These are phyloP conservation scores for Melanchra persicariae DNA, from an alignment of 2,888 invertebrate genomes.

Conservation along the genomic window DNA sequence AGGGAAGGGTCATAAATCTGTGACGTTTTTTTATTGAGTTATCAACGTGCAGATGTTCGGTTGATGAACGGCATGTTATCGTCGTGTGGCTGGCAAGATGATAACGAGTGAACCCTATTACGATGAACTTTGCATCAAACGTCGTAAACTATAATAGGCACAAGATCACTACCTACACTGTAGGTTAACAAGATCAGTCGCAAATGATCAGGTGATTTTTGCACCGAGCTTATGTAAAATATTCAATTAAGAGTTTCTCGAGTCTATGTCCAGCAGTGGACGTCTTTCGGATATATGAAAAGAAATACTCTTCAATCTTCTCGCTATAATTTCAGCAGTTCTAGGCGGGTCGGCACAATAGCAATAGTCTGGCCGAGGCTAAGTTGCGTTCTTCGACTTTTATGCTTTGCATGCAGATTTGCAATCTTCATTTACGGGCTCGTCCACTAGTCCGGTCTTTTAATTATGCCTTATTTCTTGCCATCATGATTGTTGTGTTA, in stretches of 20 bases:
- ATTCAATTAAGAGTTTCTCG: background rate
- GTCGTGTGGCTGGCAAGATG: slow-evolving; percentile 44
- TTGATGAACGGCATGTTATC: slow-evolving; percentile 53
- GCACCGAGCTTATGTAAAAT: background rate
- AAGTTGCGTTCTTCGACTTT: no score
- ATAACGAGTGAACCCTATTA: slow-evolving; percentile 60
- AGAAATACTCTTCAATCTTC: background rate
- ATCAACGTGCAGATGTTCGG: slow-evolving; percentile 51
- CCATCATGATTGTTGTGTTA: no score
- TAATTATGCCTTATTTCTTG: background rate
- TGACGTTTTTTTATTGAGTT: slow-evolving; percentile 43
- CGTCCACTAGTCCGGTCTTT: background rate
- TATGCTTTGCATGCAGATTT: background rate
- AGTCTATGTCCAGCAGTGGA: background rate
- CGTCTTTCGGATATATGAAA: background rate
- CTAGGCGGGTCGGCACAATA: no score
- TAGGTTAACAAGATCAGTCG: slow-evolving; percentile 10
- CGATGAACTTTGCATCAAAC: slow-evolving; percentile 61
- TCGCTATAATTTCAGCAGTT: background rate
- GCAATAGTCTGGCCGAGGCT: no score
- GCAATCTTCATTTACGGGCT: background rate
- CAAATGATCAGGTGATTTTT: slow-evolving; percentile 5
- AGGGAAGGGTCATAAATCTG: slow-evolving; percentile 32
- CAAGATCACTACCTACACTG: slow-evolving; percentile 30
- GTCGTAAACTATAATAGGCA: slow-evolving; percentile 26